A percentile compares a stretch with the other conserved stretches of the same genome.
These are phyloP conservation scores for Graptemys geographica DNA, from an alignment of 2,797 vertebrate species.

Conservation along the genomic window DNA sequence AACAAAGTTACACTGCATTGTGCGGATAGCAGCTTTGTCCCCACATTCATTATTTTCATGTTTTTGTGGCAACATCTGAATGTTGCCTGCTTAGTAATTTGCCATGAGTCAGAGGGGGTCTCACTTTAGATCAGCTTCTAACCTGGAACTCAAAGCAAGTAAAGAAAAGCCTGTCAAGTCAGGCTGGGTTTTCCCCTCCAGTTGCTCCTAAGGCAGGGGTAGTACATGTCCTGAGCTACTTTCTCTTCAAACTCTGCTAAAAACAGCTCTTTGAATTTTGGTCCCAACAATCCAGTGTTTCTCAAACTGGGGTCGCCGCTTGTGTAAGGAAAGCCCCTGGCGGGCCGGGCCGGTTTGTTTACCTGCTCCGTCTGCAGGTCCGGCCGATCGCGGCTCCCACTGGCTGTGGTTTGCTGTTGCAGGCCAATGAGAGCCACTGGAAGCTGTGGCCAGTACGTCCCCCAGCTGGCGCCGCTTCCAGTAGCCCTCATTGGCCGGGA, in stretches of 20 bases:
- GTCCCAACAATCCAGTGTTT: neutral
- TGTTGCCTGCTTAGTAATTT: neutral
- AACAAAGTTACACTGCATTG: neutral
- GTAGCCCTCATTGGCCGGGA: too few species aligned
- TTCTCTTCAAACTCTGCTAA: neutral
- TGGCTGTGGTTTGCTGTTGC: too few species aligned
- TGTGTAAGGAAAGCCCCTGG: too few species aligned
- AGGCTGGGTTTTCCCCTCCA: neutral
- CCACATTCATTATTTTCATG: neutral
- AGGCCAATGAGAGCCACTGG: too few species aligned
- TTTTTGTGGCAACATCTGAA: neutral
- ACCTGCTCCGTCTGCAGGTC: too few species aligned
- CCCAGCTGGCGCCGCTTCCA: too few species aligned
- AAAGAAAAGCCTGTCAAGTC: neutral
- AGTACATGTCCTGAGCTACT: neutral
- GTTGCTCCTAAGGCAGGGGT: neutral
- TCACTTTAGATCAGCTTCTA: neutral
- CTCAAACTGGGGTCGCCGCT: too few species aligned
- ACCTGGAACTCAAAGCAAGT: neutral
- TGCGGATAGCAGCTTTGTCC: neutral
- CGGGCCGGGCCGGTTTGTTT: too few species aligned
- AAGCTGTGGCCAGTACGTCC: too few species aligned
- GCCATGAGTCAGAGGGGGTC: neutral
- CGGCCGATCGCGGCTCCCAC: too few species aligned
- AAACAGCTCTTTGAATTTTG: neutral